Evolutionary conservation across 2,113 vertebrate species (phyloP), one percentile per base, ranked within the genome.

Genomic region (Ranitomeya variabilis): DNA sequence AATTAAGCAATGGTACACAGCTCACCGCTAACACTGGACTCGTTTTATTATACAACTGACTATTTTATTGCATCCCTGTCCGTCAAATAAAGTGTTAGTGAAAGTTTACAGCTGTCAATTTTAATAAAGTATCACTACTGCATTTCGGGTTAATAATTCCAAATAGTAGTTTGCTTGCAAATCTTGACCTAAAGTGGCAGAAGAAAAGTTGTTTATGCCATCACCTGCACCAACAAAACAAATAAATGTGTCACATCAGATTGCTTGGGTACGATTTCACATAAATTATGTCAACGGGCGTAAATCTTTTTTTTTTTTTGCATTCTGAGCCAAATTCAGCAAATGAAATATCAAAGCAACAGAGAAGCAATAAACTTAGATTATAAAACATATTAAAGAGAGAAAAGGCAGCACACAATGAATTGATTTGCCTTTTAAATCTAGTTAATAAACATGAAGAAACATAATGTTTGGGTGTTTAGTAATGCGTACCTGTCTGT

Each of bases 221-320:
- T 66, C 66, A 54, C 83, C 37, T 57, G 73, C 59, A 54, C 69
- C 59, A 67, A 60, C 59, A 89, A 69, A 83, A 52, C 71, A 69
- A 89, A 89, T 89, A 84, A 89, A 84, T 78, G 83, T 89, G 81
- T 84, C 71, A 84, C 57, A 55, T 84, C 3, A 37, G 71, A 83
- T 88, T 76, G 87, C 83, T 88, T 77, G 45, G 19, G 76, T 57
- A 84, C 64, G 57, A 67, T 84, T 78, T n/a, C 60, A 67, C 73
- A 21, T 77, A 89, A 89, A 84, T 84, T 78, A 89, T 89, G 55
- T 77, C 80, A 54, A 66, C 15, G 31, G 81, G n/a, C 52, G 66
- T 74, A 84, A 83, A 66, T 52, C 77, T 78, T 23, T 57, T 66
- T 64, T 83, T 83, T 84, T 51, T 83, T 83, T 78, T 74, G 45